Evolutionary conservation across 2,888 invertebrate genomes (phyloP), one percentile per base, ranked within the genome.

Genomic region (Tetheella fluctuosa): DNA sequence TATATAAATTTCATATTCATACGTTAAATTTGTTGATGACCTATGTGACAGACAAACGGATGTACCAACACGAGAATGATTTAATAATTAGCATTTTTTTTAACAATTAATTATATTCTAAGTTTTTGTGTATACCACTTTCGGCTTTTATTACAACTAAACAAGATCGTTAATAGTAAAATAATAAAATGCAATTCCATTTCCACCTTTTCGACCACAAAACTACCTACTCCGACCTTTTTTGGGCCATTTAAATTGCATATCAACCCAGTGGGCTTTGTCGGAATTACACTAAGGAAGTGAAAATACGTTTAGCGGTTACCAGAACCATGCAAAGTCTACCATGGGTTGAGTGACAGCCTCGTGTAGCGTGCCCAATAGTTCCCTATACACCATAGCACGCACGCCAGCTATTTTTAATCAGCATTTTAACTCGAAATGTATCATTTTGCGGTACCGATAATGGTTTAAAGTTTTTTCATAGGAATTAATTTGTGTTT

Each of bases 361-460:
- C 69, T 68, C 64, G 13, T 63, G 12, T 74, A 59, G 74, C 73
- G 69, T 71, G 65, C 58, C 59, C 62, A 66, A 71, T 64, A 64
- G 63, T 64, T 67, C 59, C n/a, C 55, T 52, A 57, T 60, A 30
- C 48, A 20, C 48, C 20, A 20, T 20, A 1, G 61, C 62, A 59
- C 48, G 48, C 67, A 73, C 74, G 66, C 72, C 71, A 66, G 59
- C 25, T 52, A 59, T 57, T 67, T 71, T 59, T 59, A 69, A 73
- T 65, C 63, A 42, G 13, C 54, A 52, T 61, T 70, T 62, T 64
- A 63, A 48, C 48, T 20, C 20, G 48, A 48, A 48, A 48, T 48
- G 20, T 48, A 48, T 48, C 48, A 48, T 48, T 48, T 20, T 48
- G 48, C 20, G 48, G 10, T 48, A 48, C 20, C 20, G 48, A 48